Percentiles rank a stretch among this genome's conserved stretches.
Conservation (phyloP, 2,888 invertebrate genomes). For the Heteromyza rotundicornis region DNA sequence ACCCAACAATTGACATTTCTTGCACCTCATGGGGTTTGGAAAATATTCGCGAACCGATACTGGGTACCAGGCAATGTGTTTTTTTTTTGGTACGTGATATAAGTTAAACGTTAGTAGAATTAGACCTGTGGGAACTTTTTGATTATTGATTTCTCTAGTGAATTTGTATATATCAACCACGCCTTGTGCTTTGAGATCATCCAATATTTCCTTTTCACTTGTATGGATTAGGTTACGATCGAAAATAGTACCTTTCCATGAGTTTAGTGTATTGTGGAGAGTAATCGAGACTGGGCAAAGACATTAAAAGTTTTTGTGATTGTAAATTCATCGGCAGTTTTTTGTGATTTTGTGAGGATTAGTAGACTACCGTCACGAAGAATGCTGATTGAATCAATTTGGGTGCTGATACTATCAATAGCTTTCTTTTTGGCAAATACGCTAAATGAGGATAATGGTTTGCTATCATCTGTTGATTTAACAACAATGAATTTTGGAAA, state of each 20-base stretch:
- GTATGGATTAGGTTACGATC: slow-evolving; percentile 5
- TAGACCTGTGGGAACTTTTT: background rate
- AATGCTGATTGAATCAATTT: slow-evolving; percentile 1
- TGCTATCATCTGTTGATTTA: no score
- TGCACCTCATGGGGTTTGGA: slow-evolving; percentile 16
- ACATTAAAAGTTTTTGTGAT: slow-evolving; percentile 4
- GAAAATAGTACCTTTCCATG: slow-evolving; percentile 3
- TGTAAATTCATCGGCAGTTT: background rate
- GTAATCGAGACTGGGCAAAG: slow-evolving; percentile 5
- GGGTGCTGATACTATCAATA: no score
- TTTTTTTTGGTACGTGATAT: slow-evolving; percentile 8
- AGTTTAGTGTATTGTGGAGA: background rate
- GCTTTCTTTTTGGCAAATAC: slow-evolving; percentile 8
- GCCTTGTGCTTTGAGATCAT: slow-evolving; percentile 7
- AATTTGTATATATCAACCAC: slow-evolving; percentile 6
- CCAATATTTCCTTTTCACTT: slow-evolving; percentile 4
- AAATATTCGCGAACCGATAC: background rate
- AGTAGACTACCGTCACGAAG: background rate
- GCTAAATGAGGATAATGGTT: slow-evolving; percentile 4
- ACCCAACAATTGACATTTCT: slow-evolving; percentile 12
- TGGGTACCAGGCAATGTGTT: slow-evolving; percentile 11
- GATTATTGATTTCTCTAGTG: background rate
- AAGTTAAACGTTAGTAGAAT: slow-evolving; percentile 2
- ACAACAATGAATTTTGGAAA: no score
- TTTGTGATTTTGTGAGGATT: background rate